Conservation (phyloP, 2,113 vertebrate species). For the Oceanodroma tethys region DNA sequence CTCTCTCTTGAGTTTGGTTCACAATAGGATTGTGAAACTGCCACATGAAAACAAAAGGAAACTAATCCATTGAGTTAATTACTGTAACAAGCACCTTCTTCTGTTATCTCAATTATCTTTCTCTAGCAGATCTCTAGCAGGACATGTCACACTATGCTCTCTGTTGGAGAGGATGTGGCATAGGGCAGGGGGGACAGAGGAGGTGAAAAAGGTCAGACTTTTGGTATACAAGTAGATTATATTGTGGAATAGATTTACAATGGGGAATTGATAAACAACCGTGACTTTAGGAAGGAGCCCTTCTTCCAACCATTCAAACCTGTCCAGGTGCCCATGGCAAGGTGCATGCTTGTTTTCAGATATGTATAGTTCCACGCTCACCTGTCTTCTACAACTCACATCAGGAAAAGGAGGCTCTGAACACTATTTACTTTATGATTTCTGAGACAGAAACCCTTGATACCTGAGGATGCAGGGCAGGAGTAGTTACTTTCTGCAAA, state of each 20-base stretch:
- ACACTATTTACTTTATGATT: background rate
- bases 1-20: background rate
- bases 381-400: background rate
- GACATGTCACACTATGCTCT: background rate
- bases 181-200: background rate
- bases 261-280: background rate
- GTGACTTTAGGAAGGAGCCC: background rate
- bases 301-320: background rate
- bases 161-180: constrained; percentile 9
- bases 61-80: background rate
- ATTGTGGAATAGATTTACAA: background rate
- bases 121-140: background rate
- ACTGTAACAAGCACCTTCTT: background rate
- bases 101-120: background rate
- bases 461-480: background rate
- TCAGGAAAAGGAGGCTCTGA: background rate
- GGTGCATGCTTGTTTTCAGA: fast-evolving
- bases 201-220: background rate
- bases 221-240: background rate
- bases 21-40: background rate
- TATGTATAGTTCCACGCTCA: background rate
- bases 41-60: background rate
- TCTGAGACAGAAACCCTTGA: background rate
- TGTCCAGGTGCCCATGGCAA: background rate
- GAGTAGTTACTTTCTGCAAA: background rate